Conservation (phyloP, 2,888 invertebrate species). For the Bibio marci region DNA sequence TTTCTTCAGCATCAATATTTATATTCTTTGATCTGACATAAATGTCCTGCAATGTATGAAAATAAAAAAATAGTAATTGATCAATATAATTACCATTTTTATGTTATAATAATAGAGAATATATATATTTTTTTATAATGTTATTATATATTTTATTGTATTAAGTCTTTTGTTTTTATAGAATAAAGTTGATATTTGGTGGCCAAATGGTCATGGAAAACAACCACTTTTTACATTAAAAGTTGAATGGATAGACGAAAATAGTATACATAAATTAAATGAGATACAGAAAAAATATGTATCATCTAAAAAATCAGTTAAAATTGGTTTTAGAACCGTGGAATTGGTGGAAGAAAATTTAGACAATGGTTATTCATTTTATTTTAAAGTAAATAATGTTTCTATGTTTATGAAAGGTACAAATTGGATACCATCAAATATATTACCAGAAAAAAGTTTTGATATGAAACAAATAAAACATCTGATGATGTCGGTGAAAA, state of each 20-base stretch:
- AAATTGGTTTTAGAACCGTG: slow-evolving; percentile 73
- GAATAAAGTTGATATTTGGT: slow-evolving; percentile 54
- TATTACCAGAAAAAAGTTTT: slow-evolving; percentile 59
- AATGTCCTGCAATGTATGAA: too few relatives aligned
- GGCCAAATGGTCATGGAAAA: slow-evolving; percentile 85
- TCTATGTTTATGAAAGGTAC: slow-evolving; percentile 91
- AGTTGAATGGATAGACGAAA: slow-evolving; percentile 30
- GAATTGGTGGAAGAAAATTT: slow-evolving; percentile 58
- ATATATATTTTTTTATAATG: too few relatives aligned
- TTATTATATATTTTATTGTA: too few relatives aligned
- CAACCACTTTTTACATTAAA: slow-evolving; percentile 58
- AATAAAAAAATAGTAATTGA: too few relatives aligned
- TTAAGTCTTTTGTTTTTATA: slow-evolving; percentile 17
- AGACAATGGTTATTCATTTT: slow-evolving; percentile 57
- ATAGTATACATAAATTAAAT: slow-evolving; percentile 4
- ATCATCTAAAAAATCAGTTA: slow-evolving; percentile 33
- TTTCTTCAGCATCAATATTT: too few relatives aligned
- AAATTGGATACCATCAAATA: slow-evolving; percentile 81
- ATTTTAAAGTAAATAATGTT: slow-evolving; percentile 68
- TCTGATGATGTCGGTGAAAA: slow-evolving; percentile 49
- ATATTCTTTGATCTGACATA: too few relatives aligned
- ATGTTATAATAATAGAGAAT: too few relatives aligned
- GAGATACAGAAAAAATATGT: not conserved
- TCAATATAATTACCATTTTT: too few relatives aligned
- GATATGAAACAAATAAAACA: slow-evolving; percentile 36